These are phyloP conservation scores for Tringa solitaria DNA, from an alignment of 2,113 vertebrate genomes.

Conservation along the genomic window DNA sequence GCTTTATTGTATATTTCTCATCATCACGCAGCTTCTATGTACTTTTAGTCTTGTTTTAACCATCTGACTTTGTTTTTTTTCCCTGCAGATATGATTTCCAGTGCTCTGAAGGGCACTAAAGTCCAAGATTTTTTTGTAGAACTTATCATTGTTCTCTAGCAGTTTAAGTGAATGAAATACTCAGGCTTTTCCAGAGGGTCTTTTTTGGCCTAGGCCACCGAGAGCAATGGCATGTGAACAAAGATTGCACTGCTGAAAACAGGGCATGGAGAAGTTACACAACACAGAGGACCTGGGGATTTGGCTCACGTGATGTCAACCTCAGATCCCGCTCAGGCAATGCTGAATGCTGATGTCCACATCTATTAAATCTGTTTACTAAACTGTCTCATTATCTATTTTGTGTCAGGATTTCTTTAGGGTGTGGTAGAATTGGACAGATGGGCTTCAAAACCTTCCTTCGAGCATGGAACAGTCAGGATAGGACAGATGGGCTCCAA, in stretches of 20 bases:
- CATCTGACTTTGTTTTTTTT: neutral
- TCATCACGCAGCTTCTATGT: neutral
- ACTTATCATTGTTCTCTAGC: neutral
- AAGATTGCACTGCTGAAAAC: neutral
- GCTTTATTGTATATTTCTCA: neutral
- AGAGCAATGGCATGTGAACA: neutral
- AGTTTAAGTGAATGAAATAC: neutral
- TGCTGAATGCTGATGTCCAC: slow-evolving; percentile 57
- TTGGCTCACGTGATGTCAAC: slow-evolving; percentile 32
- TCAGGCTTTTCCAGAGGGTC: neutral
- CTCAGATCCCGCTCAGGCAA: slow-evolving; percentile 26
- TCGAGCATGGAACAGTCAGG: slow-evolving; percentile 48
- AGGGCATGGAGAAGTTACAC: slow-evolving; percentile 18
- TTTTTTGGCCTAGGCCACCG: neutral
- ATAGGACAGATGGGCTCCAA: slow-evolving; percentile 74
- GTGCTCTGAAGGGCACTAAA: neutral
- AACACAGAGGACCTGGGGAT: slow-evolving; percentile 19
- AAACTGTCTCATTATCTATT: slow-evolving; percentile 74
- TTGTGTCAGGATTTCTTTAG: slow-evolving; percentile 75
- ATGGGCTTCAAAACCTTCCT: slow-evolving; percentile 76
- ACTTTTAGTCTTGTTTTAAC: neutral
- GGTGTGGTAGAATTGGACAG: slow-evolving; percentile 74
- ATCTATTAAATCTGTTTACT: slow-evolving; percentile 77
- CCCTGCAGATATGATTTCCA: neutral
- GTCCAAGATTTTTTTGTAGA: neutral